Base-by-base conservation (phyloP, 64 coral and sea anemone species). In the Platygyra sinensis region DNA sequence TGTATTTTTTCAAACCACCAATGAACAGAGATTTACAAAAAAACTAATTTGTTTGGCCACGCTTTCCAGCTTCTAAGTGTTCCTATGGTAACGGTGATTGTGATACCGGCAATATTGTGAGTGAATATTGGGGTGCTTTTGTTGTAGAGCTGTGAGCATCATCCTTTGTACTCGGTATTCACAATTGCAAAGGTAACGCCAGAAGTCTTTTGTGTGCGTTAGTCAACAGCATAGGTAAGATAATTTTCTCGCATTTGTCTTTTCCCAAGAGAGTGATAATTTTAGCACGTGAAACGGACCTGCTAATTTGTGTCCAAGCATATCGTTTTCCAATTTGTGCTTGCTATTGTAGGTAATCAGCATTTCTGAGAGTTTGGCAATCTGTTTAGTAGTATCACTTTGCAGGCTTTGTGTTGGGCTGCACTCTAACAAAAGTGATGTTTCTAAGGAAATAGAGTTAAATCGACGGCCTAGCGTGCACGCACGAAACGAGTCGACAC, bases 71-170 rank as follows among this genome's bases (percentile, higher is more conserved):
- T 28, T 17, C 39, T 25, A 17, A 28, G 20, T 31, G 81, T 85
- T 85, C 62, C 81, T 38, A 85, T 85, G 42, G 81, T 64, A 85
- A 85, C 81, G 46, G 12, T 14, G 27, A n/a, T n/a, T n/a, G n/a
- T n/a, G n/a, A 50, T 33, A 51, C n/a, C 62, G 33, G 22, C 27
- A 36, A 36, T 83, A 16, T 49, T 18, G 74, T 50, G 65, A 71
- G 39, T 67, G 17, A 50, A 67, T n/a, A n/a, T 72, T 72, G 81
- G 28, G 19, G 20, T 50, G 18, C 38, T 69, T 69, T 69, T 69
- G 65, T 46, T 69, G 65, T 27, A 27, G 22, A 69, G 24, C 63
- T 72, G 62, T 17, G 18, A 52, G 39, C 61, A 4, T 85, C 33
- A 39, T 25, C n/a, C 67, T 65, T 85, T 85, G 32, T 85, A 11